Percentiles rank a stretch among this genome's conserved stretches.
Evolutionary conservation across 2,113 vertebrate species (phyloP).

Genomic region (Colinus virginianus): DNA sequence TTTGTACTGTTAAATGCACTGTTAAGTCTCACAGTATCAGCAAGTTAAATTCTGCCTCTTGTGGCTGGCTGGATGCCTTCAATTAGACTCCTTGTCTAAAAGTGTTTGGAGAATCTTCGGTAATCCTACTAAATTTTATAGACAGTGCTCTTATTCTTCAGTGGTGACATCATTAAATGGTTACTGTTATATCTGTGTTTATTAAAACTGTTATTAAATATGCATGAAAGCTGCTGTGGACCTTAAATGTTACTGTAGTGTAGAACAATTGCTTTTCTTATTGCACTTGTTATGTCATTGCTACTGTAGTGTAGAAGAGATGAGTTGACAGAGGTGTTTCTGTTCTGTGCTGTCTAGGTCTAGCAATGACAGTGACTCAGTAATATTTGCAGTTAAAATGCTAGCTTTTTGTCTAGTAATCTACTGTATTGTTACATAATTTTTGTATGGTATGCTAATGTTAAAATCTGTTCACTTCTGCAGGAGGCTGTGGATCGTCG

Average conservation of each 20-base stretch:
- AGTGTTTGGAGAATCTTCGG: not conserved
- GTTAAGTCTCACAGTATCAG: not conserved
- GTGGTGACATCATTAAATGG: not conserved
- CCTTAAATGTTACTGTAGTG: not conserved
- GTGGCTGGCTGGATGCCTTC: not conserved
- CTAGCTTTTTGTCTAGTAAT: not conserved
- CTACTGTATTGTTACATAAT: not conserved
- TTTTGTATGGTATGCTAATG: not conserved
- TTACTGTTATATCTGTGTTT: not conserved
- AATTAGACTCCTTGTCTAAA: not conserved
- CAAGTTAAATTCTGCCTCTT: not conserved
- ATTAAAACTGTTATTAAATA: not conserved
- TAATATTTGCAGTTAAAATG: not conserved
- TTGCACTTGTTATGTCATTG: not conserved
- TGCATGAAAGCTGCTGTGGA: not conserved
- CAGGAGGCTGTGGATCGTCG: constrained; percentile 83
- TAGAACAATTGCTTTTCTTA: not conserved
- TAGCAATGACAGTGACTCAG: not conserved
- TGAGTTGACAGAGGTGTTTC: not conserved
- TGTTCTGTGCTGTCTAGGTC: not conserved
- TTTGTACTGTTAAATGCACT: not conserved
- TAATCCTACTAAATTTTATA: not conserved
- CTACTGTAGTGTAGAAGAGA: not conserved
- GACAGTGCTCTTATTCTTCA: not conserved
- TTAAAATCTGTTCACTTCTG: constrained; percentile 9